Base-by-base conservation (phyloP, 1,140 invertebrate genomes). In the Adoxophyes honmai region DNA sequence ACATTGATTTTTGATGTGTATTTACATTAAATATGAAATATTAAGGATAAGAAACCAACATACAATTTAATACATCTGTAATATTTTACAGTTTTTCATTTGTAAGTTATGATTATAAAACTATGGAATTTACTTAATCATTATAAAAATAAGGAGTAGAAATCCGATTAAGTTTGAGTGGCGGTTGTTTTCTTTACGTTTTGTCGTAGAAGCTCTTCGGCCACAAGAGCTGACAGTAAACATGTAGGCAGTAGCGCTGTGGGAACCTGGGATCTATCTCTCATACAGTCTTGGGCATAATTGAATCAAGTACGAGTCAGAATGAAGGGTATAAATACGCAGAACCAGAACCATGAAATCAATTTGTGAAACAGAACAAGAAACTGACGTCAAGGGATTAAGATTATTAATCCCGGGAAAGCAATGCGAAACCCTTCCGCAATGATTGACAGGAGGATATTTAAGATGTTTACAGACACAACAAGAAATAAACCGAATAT, bases 391-490 rank as follows among this genome's bases (percentile, higher is more conserved):
- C 16, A 48, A 1, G 9, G 10, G 42, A 48, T 48, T 48, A 48
- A 10, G 11, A 48, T n/a, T 28, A 28, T 28, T 28, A 28, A 28
- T 28, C 21, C 16, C 21, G 42, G 21, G 21, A 48, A 48, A 48
- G 16, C 16, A 78, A 77, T 77, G 68, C 68, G 60, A 77, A 76
- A 66, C 63, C 64, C 60, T 64, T 65, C 64, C 35, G 18, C 14
- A 59, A 66, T 78, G 73, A 80, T 65, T 80, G 75, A 80, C 69
- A 68, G 57, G 13, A 58, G 64, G 72, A 68, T 60, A 75, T 66
- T 75, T 76, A 74, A 79, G 76, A 79, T 78, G 77, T 81, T 86
- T 79, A 68, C 73, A 78, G 71, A 83, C 62, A 76, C 78, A 79
- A 82, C 70, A 84, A 83, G 70, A 77, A 73, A 68, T 75, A 80